Evolutionary conservation across 2,797 vertebrate species (phyloP).

Genomic region (Odontamblyopus lacepedii): DNA sequence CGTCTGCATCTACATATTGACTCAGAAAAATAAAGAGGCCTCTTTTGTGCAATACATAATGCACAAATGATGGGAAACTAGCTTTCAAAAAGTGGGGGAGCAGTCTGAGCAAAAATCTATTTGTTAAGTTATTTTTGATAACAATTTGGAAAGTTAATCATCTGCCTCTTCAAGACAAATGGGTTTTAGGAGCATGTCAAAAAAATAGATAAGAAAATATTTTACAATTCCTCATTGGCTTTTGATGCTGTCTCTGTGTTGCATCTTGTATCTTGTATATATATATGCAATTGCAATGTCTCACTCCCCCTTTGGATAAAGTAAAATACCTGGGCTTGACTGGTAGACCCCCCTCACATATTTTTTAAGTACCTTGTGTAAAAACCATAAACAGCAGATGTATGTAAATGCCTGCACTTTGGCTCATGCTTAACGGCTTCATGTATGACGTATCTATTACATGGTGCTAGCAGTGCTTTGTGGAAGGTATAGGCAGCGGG

Average conservation of each 20-base stretch:
- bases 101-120: background rate
- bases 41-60: slow-evolving; percentile 40
- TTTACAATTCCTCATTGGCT: background rate
- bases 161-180: background rate
- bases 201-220: background rate
- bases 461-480: slow-evolving; percentile 53
- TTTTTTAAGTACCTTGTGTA: background rate
- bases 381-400: slow-evolving; percentile 1
- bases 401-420: slow-evolving; percentile 16
- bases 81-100: slow-evolving; percentile 14
- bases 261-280: background rate
- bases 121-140: background rate
- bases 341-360: background rate
- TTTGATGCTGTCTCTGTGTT: background rate
- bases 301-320: background rate
- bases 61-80: slow-evolving; percentile 31
- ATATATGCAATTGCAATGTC: background rate
- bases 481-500: slow-evolving; percentile 62
- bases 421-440: slow-evolving; percentile 15
- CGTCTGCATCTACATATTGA: slow-evolving; percentile 25
- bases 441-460: slow-evolving; percentile 60
- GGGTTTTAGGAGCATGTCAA: background rate
- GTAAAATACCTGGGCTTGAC: slow-evolving; percentile 6
- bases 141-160: background rate
- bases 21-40: slow-evolving; percentile 44